Evolutionary conservation across 2,888 invertebrate species (phyloP), one percentile per base, ranked within the genome.

Genomic region (Neocrepidodera transversa): DNA sequence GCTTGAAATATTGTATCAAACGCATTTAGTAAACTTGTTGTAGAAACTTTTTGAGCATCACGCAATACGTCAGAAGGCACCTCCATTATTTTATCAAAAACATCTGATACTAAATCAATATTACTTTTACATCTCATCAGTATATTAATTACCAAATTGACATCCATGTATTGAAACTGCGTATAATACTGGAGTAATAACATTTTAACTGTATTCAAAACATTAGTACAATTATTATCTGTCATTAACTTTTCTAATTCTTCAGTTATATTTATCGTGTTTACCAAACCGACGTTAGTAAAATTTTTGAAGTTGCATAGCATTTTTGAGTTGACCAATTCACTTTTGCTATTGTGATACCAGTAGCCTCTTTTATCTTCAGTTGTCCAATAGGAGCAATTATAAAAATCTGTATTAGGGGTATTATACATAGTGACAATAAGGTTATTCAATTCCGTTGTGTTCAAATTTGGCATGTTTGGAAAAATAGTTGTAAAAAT

Each of bases 401-500:
- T 53, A 8, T 5, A 42, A 1, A 20, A 10, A 20, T 43, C 4
- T 1, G 36, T 16, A 30, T 8, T 28, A 30, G 26, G 11, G 1
- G 18, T 18, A 8, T 51, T 54, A 32, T 45, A 54, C 4, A 54
- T 18, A 11, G 28, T 17, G 4, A 17, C 10, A 1, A 47, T 7
- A 8, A 54, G 11, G n/a, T 45, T 20, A 7, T 47, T 16, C 7
- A 47, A 26, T 11, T 26, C 11, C 3, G 14, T 7, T 18, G 14
- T 13, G 2, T 53, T 35, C 11, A 20, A 11, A 38, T 38, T 38
- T 1, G 26, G 47, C n/a, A 43, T n/a, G 14, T 55, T 30, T 4
- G 38, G 49, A 42, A 56, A 42, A 47, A 56, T 30, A 16, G 23
- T 32, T 16, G 30, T 49, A 26, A 49, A 56, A 35, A 56, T 18